A percentile compares a stretch with the other conserved stretches of the same genome.
These are phyloP conservation scores for Enteromius mattozi DNA, from an alignment of 2,797 vertebrate species.

Conservation along the genomic window DNA sequence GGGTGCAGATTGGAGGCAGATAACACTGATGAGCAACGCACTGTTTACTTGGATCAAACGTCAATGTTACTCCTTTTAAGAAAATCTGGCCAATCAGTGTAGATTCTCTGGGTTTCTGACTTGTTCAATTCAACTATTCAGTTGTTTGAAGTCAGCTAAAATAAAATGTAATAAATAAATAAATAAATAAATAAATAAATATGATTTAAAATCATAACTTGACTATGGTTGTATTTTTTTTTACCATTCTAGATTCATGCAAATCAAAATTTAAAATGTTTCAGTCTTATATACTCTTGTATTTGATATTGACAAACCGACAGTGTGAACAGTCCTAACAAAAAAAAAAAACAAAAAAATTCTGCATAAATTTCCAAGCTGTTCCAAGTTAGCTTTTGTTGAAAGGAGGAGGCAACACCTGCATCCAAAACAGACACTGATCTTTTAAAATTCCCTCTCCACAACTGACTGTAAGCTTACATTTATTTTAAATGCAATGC, in stretches of 20 bases:
- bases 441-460: neutral
- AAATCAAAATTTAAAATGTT: neutral
- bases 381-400: neutral
- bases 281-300: neutral
- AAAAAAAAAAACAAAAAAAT: neutral
- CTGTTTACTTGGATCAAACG: neutral
- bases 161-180: too few relatives aligned
- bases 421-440: neutral
- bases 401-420: neutral
- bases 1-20: slow-evolving; percentile 9
- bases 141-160: too few relatives aligned
- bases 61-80: neutral
- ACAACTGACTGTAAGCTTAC: neutral
- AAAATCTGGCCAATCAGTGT: neutral
- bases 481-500: neutral
- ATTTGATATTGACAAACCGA: neutral
- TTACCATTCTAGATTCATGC: too few relatives aligned
- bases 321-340: neutral
- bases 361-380: neutral
- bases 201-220: too few relatives aligned
- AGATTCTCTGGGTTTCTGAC: neutral
- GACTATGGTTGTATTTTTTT: too few relatives aligned
- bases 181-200: too few relatives aligned
- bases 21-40: neutral
- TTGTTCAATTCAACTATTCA: too few relatives aligned